Conservation (phyloP, 2,888 invertebrate species). For the Brachyopa scutellaris region DNA sequence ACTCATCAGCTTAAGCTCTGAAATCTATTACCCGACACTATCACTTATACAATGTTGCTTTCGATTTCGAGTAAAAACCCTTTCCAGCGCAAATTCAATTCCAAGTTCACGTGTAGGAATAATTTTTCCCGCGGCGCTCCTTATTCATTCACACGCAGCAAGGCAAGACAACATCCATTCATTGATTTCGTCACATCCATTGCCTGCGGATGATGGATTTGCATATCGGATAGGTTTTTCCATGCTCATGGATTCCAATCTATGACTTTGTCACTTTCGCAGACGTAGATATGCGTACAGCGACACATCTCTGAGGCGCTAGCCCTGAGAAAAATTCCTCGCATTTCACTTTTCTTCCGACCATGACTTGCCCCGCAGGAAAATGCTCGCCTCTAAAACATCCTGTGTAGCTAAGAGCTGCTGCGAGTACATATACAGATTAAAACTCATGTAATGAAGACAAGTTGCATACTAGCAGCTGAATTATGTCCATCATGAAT, state of each 20-base stretch:
- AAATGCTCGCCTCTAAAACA: conserved; percentile 16
- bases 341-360: conserved; percentile 52
- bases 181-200: conserved; percentile 43
- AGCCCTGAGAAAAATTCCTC: conserved; percentile 38
- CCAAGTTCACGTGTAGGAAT: not conserved
- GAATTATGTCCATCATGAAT: conserved; percentile 65
- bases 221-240: conserved; percentile 38
- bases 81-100: not conserved
- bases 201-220: conserved; percentile 60
- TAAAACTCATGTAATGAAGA: conserved; percentile 60
- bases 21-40: no score
- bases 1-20: no score
- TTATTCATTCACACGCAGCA: no score
- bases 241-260: conserved; percentile 5
- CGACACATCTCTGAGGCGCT: not conserved
- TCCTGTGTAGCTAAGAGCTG: conserved; percentile 48
- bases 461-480: conserved; percentile 53
- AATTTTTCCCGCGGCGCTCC: conserved; percentile 22
- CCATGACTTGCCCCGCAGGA: conserved; percentile 12
- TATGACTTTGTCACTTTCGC: conserved; percentile 41
- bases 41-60: not conserved
- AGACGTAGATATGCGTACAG: conserved; percentile 13
- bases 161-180: conserved; percentile 2
- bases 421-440: conserved; percentile 12
- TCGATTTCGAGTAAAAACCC: conserved; percentile 5